Evolutionary conservation across 2,888 invertebrate species (phyloP).

Genomic region (Tachystola acroxantha): DNA sequence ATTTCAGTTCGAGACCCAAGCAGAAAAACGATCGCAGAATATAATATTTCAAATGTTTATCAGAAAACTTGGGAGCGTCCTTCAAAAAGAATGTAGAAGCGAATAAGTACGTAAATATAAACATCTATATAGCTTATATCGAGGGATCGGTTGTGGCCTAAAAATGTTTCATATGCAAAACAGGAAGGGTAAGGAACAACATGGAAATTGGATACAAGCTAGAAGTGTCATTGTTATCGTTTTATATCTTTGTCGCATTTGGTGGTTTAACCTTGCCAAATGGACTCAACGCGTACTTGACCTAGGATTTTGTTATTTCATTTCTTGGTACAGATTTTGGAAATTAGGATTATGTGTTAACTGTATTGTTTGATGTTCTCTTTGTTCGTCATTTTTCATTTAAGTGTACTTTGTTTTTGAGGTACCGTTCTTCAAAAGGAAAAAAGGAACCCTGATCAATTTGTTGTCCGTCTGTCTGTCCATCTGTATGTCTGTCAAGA

Average conservation of each 20-base stretch:
- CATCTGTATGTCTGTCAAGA: too few species aligned
- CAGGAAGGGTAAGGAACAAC: conserved; percentile 2
- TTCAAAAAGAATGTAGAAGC: conserved; percentile 1
- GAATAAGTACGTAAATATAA: conserved; percentile 9
- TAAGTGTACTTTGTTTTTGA: too few species aligned
- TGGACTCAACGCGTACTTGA: background rate
- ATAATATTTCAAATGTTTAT: conserved; percentile 4
- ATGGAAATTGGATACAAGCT: conserved; percentile 4
- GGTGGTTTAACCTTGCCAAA: background rate
- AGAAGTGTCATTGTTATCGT: conserved; percentile 4
- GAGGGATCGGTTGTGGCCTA: conserved; percentile 11
- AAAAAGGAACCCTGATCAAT: too few species aligned
- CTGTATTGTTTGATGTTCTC: too few species aligned
- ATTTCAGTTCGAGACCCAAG: background rate
- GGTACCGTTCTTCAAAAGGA: too few species aligned
- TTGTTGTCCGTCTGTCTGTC: too few species aligned
- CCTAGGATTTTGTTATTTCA: background rate
- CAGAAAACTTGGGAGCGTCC: conserved; percentile 2
- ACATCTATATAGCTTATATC: conserved; percentile 9
- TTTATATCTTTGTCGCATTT: background rate
- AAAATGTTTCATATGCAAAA: conserved; percentile 18
- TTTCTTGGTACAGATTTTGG: too few species aligned
- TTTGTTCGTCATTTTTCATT: too few species aligned
- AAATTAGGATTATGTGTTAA: too few species aligned
- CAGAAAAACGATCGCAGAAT: background rate